Evolutionary conservation across 92 coral and sea anemone species (phyloP).

Genomic region (Virgularia gustaviana): DNA sequence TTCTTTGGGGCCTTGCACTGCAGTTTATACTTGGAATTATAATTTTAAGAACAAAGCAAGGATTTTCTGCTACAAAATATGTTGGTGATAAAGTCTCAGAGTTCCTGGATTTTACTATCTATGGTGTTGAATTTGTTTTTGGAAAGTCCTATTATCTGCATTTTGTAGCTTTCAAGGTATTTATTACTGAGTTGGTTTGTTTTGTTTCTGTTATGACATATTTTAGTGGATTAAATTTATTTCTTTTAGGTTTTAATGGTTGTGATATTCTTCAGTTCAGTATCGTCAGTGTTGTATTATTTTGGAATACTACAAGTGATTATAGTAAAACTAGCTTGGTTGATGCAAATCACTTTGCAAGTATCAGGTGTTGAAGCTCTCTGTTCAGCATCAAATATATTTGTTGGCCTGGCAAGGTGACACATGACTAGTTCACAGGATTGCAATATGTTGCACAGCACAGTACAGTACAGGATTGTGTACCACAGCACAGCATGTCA

Average conservation of each 20-base stretch:
- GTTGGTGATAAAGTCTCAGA: constrained; percentile 66
- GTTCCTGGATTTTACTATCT: constrained; percentile 73
- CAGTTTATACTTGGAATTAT: constrained; percentile 89
- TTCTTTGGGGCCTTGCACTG: constrained; percentile 85
- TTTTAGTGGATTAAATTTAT: background rate
- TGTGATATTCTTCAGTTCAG: constrained; percentile 83
- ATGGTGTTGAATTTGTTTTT: constrained; percentile 79
- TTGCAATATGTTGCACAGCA: no score
- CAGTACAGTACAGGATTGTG: no score
- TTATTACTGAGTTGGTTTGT: background rate
- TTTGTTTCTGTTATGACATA: background rate
- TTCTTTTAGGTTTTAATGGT: constrained; percentile 77
- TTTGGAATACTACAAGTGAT: constrained; percentile 75
- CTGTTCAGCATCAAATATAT: constrained; percentile 83
- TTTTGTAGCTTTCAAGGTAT: constrained; percentile 89
- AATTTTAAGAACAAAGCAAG: constrained; percentile 73
- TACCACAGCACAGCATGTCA: no score
- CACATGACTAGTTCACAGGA: background rate
- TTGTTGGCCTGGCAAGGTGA: constrained; percentile 76
- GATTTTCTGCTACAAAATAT: constrained; percentile 62
- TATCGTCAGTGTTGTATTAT: constrained; percentile 75
- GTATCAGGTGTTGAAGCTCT: constrained; percentile 83
- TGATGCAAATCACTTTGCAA: constrained; percentile 87
- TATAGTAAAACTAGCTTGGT: constrained; percentile 88
- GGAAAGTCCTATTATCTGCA: constrained; percentile 59